These are phyloP conservation scores for Sapayoa aenigma DNA, from an alignment of 2,113 vertebrate species.

Conservation along the genomic window DNA sequence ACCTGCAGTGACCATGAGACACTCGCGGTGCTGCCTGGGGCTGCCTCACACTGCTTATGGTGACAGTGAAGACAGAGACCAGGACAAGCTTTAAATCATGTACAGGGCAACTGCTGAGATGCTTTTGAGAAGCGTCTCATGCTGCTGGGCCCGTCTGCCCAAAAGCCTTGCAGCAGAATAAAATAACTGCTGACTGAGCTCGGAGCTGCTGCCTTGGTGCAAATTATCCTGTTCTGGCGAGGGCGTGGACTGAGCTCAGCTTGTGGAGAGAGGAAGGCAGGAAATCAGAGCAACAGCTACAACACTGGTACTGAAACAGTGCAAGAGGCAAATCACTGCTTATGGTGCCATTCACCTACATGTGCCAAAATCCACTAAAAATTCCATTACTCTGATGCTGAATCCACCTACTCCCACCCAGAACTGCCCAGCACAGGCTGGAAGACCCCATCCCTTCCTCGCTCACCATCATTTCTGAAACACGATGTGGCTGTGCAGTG, in stretches of 20 bases:
- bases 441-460: not conserved
- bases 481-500: not conserved
- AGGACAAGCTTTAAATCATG: not conserved
- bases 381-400: not conserved
- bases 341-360: rapidly evolving
- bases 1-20: not conserved
- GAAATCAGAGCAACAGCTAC: not conserved
- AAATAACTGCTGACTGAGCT: not conserved
- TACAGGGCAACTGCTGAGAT: not conserved
- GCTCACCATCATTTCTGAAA: not conserved
- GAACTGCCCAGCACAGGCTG: not conserved
- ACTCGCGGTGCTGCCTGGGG: rapidly evolving
- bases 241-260: not conserved
- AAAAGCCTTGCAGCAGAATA: not conserved
- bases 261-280: not conserved
- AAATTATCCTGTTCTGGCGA: not conserved
- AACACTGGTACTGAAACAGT: not conserved
- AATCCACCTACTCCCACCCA: not conserved
- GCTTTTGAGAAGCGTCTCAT: not conserved
- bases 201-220: not conserved
- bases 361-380: not conserved
- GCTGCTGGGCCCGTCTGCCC: not conserved
- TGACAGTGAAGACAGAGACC: not conserved
- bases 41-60: not conserved
- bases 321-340: rapidly evolving